Percentiles rank a stretch among this genome's conserved stretches.
phyloP scores from a whole-genome alignment of 2,113 vertebrate species.

The Shinisaurus crocodilurus region DNA sequence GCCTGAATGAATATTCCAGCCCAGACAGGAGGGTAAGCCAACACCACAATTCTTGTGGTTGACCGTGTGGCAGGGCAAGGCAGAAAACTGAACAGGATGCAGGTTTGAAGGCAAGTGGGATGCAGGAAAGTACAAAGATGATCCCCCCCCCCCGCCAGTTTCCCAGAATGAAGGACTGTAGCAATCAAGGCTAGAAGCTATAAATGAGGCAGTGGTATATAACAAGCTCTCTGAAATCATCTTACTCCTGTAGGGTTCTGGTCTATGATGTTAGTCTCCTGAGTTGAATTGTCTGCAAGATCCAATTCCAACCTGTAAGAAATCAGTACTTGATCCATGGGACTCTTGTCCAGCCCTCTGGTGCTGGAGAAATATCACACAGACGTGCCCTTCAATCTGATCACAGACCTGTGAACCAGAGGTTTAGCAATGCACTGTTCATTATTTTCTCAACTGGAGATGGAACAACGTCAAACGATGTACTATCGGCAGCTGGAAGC shows the following conservation, averaged over 20 bases:
- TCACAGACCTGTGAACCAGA: neutral
- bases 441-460: conserved; percentile 11
- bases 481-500: neutral
- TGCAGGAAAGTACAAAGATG: too few species aligned
- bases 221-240: neutral
- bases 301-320: neutral
- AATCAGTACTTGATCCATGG: neutral
- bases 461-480: neutral
- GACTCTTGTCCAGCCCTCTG: neutral
- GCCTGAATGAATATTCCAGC: neutral
- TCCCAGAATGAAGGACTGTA: neutral
- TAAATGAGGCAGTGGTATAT: neutral
- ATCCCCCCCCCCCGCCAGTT: neutral
- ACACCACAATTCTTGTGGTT: neutral
- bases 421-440: neutral
- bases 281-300: neutral
- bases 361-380: neutral
- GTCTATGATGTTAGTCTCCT: neutral
- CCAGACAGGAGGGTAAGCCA: neutral
- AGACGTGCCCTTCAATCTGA: neutral
- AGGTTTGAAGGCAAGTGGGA: too few species aligned
- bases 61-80: too few species aligned
- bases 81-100: too few species aligned
- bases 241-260: neutral
- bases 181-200: neutral